Evolutionary conservation across 1,140 invertebrate genomes (phyloP), one percentile per base, ranked within the genome.

Genomic region (Drosophila ambigua): DNA sequence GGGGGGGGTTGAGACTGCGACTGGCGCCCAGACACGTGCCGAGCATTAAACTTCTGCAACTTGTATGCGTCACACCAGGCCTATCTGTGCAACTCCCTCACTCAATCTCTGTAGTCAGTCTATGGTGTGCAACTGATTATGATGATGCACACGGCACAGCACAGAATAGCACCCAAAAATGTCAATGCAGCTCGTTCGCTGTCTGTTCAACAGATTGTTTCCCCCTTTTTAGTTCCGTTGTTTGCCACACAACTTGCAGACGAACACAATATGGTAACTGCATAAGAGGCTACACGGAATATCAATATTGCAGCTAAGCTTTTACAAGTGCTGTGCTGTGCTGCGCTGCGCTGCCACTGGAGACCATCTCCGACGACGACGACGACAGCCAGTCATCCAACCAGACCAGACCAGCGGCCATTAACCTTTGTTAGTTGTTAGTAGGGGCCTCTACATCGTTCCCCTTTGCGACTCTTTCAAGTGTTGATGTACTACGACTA

Each of bases 301-400:
- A 75, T 59, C 66, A 75, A 75, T 75, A 61, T 66, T 59, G 71
- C 58, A 61, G 35, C 62, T 75, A 59, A 75, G 72, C 71, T 63
- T 66, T 75, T 66, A 75, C 53, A 59, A 74, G 60, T 35, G 31
- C 31, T 35, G 8, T 3, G 31, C 31, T 35, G 60, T 13, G 35
- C 35, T 13, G 11, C 35, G 35, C 35, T 39, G 35, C 35, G 35
- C 31, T 35, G 31, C 35, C 35, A 39, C 35, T 39, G 35, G 8
- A 20, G 52, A 53, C 72, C 72, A 74, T 74, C 69, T 73, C 44
- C 62, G 49, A 54, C 49, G 61, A 31, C 44, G 45, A 71, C 41
- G 45, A 71, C 41, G 52, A 48, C 71, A 72, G 66, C 41, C 68
- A 72, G 67, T 41, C 68, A 35, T 13, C 48, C 20, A 43, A 65